Base-by-base conservation (phyloP, 2,888 invertebrate genomes). In the Chalcis sispes region DNA sequence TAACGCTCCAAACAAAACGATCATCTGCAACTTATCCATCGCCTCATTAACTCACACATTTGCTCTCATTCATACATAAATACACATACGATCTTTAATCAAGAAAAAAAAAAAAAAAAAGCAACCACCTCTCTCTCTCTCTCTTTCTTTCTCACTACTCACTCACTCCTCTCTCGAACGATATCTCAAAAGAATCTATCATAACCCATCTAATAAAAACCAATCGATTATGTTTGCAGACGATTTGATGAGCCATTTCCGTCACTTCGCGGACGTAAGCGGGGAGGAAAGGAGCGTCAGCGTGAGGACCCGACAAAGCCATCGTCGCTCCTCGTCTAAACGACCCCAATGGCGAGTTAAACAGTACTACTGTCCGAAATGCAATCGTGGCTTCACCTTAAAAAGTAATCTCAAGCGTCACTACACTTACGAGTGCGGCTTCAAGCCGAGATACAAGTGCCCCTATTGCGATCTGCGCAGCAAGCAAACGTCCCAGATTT, bases 361-460 rank as follows among this genome's bases (percentile, higher is more conserved):
- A 64, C 77, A 77, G 27, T 64, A 72, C 46, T 77, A 70, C 46
- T 85, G 84, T 59, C 84, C 84, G n/a, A 82, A 80, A 50, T 85
- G 86, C 50, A 58, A 79, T 23, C 81, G 83, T 20, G 78, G 79
- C 7, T 85, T 85, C 79, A 80, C 78, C 65, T 82, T 82, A 2
- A 76, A 78, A 36, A 81, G 82, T 27, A 84, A 82, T 23, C 80
- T 83, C 79, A 81, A 81, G 20, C 82, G 84, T 2, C 84, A 85
- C 70, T 83, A 82, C 70, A 81, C 80, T 13, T 78, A 82, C 72
- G 84, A 85, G 71, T 85, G 83, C 70, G 85, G 82, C 46, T 82
- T 84, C 72, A 72, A 80, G n/a, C 85, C 85, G 8, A 82, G 84
- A 46, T 85, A 82, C 79, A 82, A 85, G 77, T 85, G 84, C 67